Evolutionary conservation across 2,797 vertebrate species (phyloP).

Genomic region (Spheniscus humboldti): DNA sequence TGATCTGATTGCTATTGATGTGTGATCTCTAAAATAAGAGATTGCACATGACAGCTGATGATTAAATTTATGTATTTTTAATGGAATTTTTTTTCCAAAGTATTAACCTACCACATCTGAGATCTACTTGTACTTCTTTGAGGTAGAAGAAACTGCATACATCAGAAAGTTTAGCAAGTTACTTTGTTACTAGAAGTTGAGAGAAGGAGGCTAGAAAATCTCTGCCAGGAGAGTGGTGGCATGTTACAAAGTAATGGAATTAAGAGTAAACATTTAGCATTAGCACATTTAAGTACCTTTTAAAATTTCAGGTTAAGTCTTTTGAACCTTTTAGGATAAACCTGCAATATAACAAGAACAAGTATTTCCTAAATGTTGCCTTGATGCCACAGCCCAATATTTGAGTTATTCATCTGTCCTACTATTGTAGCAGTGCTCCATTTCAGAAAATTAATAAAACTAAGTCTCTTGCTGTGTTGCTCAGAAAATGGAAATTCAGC

Average conservation of each 20-base stretch:
- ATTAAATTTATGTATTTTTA: not conserved
- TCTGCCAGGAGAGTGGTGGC: not conserved
- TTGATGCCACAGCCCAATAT: not conserved
- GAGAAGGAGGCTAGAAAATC: not conserved
- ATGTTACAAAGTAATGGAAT: not conserved
- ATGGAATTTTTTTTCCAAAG: not conserved
- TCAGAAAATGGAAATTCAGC: not conserved
- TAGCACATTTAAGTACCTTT: not conserved
- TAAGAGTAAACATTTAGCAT: not conserved
- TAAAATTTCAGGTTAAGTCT: not conserved
- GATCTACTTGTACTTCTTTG: not conserved
- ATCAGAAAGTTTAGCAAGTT: not conserved
- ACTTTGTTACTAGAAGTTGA: not conserved
- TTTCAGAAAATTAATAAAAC: not conserved
- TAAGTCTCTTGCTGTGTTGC: not conserved
- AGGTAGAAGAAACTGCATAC: not conserved
- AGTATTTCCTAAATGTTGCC: not conserved
- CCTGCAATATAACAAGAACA: not conserved
- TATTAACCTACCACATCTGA: not conserved
- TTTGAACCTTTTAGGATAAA: not conserved
- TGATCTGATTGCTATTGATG: not conserved
- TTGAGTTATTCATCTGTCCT: not conserved
- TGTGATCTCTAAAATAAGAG: not conserved
- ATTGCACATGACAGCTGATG: not conserved
- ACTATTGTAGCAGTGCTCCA: not conserved